Base-by-base conservation (phyloP, 2,797 vertebrate species). In the Psittacula echo region DNA sequence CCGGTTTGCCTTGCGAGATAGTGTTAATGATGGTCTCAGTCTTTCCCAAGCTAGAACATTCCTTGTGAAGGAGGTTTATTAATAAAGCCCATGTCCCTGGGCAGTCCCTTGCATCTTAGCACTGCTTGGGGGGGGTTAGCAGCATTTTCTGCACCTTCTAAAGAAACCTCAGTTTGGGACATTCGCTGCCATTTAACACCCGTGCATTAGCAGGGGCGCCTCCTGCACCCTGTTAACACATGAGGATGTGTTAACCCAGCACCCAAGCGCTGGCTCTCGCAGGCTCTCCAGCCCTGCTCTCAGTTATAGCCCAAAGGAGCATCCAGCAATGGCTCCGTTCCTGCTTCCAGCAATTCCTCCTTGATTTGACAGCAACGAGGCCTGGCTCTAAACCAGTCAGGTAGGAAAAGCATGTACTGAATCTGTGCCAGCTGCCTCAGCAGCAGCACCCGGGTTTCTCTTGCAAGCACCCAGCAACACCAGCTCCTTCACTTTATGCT, bases 321-420 rank as follows among this genome's bases (percentile, higher is more conserved):
- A 53, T 11, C 60, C 77, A 41, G 39, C 54, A 7, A 1, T 2
- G 10, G 19, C 32, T 47, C 51, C 2, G 0, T 2, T 20, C 72
- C 27, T 4, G 21, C 3, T 48, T 32, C 64, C 21, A 24, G 18
- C 11, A 64, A 51, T 61, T 75, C 62, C 37, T 37, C 27, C 13
- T 26, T 2, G 42, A 11, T 75, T n/a, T 24, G 13, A 42, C 30
- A 66, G 61, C 51, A 48, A 1, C 9, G 2, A n/a, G 58, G 7
- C 39, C 44, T 13, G 4, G 37, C 42, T 84, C 17, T 47, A 19
- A 42, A 65, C 10, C 18, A 17, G 32, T 3, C 9, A 5, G 0
- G 12, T 0, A 3, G 44, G 47, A 23, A 47, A 58, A 72, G 22
- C 32, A 4, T 0, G 0, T 17, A 30, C 34, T 20, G 17, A 20